Base-by-base conservation (phyloP, 2,113 vertebrate genomes). In the Motacilla tschutschensis region DNA sequence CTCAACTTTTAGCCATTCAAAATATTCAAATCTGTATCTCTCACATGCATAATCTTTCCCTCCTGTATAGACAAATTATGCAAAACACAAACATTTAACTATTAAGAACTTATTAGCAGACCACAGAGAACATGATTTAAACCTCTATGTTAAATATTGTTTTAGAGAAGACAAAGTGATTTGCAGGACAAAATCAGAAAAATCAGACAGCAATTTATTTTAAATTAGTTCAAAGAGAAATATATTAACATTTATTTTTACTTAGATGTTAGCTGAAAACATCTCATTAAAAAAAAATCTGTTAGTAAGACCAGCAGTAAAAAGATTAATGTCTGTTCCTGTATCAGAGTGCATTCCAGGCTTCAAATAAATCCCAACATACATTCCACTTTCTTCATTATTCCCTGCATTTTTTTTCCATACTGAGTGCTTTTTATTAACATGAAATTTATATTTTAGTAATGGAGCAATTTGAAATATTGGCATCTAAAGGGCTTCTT, bases 191-290 rank as follows among this genome's bases (percentile, higher is more conserved):
- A 89, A 87, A 74, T 41, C 15, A 87, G 77, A 43, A 89, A 89
- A 87, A 74, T 41, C 15, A 87, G 77, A 43, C 40, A 87, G 55
- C 58, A 55, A 46, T 87, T 84, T 78, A 79, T 63, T 69, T 85
- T 65, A 64, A 83, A 88, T 82, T 66, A 85, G 59, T 79, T 90
- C 77, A 88, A 85, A 58, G 40, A 43, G 43, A 60, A 94, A 87
- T 91, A 82, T 82, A 92, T 79, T 90, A 89, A 60, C 43, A 85
- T 89, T 90, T 83, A 71, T 69, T 92, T 93, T 93, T 75, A 91
- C 88, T 83, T 81, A 89, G 69, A 85, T 19, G 48, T 55, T 74
- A 47, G 28, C 28, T 83, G 72, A 89, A 93, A 91, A 88, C 35
- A 94, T 38, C 47, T 91, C 31, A 88, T 74, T 88, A 84, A 38